phyloP scores from a whole-genome alignment of 2,113 vertebrate genomes.

The Syngnathus scovelli region DNA sequence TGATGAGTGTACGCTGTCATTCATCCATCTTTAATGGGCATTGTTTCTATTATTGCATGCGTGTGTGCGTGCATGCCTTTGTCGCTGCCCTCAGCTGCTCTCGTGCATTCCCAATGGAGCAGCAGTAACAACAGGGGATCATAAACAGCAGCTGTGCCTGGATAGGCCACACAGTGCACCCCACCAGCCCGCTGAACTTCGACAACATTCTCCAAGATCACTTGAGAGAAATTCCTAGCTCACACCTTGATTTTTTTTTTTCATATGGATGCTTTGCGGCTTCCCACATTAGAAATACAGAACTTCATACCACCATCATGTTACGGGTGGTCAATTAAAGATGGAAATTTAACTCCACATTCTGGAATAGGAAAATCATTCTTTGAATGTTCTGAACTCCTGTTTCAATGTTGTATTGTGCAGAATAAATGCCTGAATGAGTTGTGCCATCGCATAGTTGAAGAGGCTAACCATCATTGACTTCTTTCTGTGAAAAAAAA shows the following conservation, averaged over 20 bases:
- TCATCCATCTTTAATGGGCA: constrained; percentile 1
- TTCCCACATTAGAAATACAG: background rate
- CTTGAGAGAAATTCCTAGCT: background rate
- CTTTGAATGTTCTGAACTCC: background rate
- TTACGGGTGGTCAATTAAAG: background rate
- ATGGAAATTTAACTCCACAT: background rate
- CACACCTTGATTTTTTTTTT: background rate
- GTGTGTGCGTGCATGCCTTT: constrained; percentile 24
- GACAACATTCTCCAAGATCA: constrained; percentile 6
- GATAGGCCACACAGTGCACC: constrained; percentile 40
- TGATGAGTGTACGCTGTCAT: constrained; percentile 1
- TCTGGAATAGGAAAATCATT: background rate
- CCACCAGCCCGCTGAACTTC: constrained; percentile 11
- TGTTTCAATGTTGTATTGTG: background rate
- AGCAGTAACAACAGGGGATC: constrained; percentile 58
- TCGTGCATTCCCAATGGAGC: constrained; percentile 41
- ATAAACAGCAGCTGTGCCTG: constrained; percentile 60
- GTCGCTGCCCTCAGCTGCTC: constrained; percentile 50
- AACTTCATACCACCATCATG: background rate
- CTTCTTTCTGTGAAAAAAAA: background rate
- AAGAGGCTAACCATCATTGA: no score
- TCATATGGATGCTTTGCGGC: background rate
- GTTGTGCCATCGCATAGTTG: background rate
- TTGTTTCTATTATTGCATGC: constrained; percentile 8
- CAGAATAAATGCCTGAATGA: background rate